Evolutionary conservation across 2,113 vertebrate species (phyloP).

Genomic region (Mungos mungo): DNA sequence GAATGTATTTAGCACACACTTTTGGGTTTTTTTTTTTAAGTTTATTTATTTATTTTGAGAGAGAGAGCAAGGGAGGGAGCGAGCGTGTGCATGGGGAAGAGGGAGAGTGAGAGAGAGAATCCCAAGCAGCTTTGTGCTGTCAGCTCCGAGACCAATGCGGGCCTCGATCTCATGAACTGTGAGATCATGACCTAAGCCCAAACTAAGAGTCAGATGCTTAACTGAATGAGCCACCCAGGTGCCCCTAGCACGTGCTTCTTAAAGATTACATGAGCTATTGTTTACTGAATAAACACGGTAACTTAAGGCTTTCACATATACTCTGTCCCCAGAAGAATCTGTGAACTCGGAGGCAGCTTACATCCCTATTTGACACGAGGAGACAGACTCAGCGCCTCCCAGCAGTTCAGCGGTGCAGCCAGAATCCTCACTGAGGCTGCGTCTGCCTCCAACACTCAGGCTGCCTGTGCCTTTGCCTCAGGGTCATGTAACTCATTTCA

Average conservation of each 20-base stretch:
- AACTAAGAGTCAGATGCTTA: neutral
- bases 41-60: neutral
- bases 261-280: neutral
- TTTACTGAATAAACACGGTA: neutral
- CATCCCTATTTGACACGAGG: neutral
- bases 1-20: neutral
- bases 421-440: neutral
- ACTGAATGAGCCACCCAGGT: neutral
- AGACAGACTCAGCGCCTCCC: neutral
- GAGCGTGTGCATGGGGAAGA: too few relatives aligned
- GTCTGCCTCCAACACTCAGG: neutral
- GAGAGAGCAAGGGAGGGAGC: too few relatives aligned
- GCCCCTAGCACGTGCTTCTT: neutral
- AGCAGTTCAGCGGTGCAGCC: neutral
- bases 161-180: neutral
- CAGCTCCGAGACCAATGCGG: neutral
- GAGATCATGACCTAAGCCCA: neutral
- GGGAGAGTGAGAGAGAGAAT: too few relatives aligned
- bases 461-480: neutral
- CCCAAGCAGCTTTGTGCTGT: too few relatives aligned
- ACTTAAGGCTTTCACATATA: neutral
- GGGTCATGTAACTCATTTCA: neutral
- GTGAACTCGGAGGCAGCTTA: neutral
- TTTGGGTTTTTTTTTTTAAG: neutral
- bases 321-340: neutral